phyloP scores from a whole-genome alignment of 92 coral and sea anemone genomes.

The Palythoa heliodiscus region DNA sequence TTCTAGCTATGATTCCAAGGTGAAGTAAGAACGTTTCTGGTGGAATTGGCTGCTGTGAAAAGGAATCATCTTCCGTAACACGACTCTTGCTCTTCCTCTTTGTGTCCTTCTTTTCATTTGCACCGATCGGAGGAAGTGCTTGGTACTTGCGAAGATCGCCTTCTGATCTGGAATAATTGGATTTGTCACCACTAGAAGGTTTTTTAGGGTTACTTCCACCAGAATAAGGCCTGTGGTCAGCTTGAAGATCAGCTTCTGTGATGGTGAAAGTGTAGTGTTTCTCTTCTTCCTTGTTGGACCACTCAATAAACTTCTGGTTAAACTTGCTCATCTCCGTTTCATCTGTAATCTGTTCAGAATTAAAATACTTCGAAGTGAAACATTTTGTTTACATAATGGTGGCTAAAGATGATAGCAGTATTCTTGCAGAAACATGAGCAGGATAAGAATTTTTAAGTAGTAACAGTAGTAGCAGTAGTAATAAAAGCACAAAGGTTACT shows the following conservation, averaged over 20 bases:
- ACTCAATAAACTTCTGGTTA: slow-evolving; percentile 78
- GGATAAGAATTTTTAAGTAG: background rate
- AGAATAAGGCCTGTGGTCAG: slow-evolving; percentile 70
- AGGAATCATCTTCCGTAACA: slow-evolving; percentile 25
- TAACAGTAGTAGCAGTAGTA: background rate
- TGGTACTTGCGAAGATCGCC: slow-evolving; percentile 92
- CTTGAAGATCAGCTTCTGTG: slow-evolving; percentile 77
- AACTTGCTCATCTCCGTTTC: slow-evolving; percentile 93
- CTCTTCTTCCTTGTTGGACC: slow-evolving; percentile 90
- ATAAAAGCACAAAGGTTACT: background rate
- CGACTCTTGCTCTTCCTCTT: slow-evolving; percentile 51
- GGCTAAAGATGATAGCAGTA: too few relatives aligned
- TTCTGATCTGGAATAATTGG: slow-evolving; percentile 74
- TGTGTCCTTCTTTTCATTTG: slow-evolving; percentile 50
- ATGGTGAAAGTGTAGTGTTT: slow-evolving; percentile 87
- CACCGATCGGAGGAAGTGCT: slow-evolving; percentile 90
- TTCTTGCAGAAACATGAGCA: too few relatives aligned
- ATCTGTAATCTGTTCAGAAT: slow-evolving; percentile 72
- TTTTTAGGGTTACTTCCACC: slow-evolving; percentile 67
- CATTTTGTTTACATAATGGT: background rate
- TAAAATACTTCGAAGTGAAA: background rate
- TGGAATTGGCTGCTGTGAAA: slow-evolving; percentile 71
- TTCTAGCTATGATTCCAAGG: slow-evolving; percentile 85
- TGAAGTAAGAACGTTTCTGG: slow-evolving; percentile 94
- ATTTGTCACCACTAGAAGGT: slow-evolving; percentile 44